Evolutionary conservation across 2,113 vertebrate genomes (phyloP).

Genomic region (Oenanthe oenanthe): DNA sequence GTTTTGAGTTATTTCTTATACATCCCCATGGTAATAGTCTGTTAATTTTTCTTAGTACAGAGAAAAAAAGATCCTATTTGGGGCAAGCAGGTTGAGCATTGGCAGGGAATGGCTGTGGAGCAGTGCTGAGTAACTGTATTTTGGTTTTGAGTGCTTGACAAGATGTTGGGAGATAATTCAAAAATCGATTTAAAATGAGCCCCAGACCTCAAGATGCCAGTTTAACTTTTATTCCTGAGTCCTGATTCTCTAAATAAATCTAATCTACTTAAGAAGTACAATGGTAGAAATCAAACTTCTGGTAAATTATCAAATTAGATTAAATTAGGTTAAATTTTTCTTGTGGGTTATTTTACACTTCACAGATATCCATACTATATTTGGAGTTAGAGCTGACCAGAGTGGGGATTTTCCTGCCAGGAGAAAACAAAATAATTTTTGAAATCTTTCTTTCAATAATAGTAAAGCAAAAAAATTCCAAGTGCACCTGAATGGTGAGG

Average conservation of each 20-base stretch:
- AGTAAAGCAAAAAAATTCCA: background rate
- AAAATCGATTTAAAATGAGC: background rate
- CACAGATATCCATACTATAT: background rate
- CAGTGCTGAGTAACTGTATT: background rate
- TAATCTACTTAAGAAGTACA: background rate
- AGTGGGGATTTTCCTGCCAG: background rate
- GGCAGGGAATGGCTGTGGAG: background rate
- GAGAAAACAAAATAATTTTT: background rate
- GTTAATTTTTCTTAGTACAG: background rate
- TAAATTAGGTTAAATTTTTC: background rate
- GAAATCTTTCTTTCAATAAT: background rate
- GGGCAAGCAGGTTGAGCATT: background rate
- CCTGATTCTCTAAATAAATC: background rate
- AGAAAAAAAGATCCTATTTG: background rate
- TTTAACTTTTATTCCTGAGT: background rate
- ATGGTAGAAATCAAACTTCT: background rate
- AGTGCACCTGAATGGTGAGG: background rate
- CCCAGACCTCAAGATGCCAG: background rate
- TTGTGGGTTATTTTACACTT: background rate
- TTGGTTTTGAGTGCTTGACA: background rate
- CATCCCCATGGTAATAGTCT: background rate
- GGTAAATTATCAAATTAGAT: background rate
- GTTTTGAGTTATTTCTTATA: background rate
- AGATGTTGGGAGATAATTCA: background rate
- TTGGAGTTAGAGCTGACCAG: background rate